phyloP scores from a whole-genome alignment of 2,888 invertebrate species.

The Altica lythri region DNA sequence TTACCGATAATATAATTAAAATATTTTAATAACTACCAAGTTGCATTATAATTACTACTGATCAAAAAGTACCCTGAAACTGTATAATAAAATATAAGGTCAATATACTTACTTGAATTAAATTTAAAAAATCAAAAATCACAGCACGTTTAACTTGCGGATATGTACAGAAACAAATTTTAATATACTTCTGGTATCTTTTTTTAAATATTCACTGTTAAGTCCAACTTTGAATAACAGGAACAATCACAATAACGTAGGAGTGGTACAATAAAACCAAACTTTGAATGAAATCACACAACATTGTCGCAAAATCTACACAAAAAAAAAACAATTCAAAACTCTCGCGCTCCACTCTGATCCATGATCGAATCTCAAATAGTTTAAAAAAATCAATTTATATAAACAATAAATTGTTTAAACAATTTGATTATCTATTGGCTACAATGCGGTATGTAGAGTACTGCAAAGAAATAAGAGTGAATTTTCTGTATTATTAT shows the following conservation, averaged over 20 bases:
- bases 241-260: conserved; percentile 14
- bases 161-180: too few relatives aligned
- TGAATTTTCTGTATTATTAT: conserved; percentile 32
- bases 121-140: neutral
- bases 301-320: conserved; percentile 17
- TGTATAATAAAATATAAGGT: neutral
- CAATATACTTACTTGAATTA: neutral
- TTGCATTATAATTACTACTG: neutral
- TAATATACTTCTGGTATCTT: neutral
- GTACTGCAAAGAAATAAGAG: conserved; percentile 29
- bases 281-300: conserved; percentile 7
- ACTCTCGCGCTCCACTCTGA: conserved; percentile 1
- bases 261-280: conserved; percentile 10
- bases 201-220: neutral
- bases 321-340: conserved; percentile 4
- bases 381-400: conserved; percentile 5
- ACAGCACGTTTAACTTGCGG: too few relatives aligned
- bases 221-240: conserved; percentile 6
- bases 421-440: neutral
- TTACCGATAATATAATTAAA: too few relatives aligned
- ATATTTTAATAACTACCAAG: too few relatives aligned
- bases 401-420: neutral
- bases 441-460: conserved; percentile 4
- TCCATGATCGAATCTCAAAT: neutral
- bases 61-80: neutral